Conservation (phyloP, 92 coral and sea anemone genomes). For the Epizoanthus rinbou region DNA sequence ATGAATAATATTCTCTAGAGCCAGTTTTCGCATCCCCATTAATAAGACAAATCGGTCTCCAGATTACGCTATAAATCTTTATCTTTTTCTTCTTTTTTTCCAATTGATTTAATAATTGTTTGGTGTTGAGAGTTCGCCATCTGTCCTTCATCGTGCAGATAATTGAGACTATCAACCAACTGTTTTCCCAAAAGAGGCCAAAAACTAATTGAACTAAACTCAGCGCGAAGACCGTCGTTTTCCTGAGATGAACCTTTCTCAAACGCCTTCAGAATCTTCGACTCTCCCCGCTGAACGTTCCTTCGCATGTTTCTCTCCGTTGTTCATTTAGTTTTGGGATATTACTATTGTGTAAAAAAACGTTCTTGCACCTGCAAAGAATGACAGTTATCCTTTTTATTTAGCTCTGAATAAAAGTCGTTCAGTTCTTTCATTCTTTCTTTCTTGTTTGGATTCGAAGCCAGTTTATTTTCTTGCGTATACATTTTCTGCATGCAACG, state of each 20-base stretch:
- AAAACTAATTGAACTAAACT: conserved; percentile 18
- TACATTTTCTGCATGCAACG: conserved; percentile 6
- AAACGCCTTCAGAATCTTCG: neutral
- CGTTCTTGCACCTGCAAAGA: neutral
- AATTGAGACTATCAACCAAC: conserved; percentile 15
- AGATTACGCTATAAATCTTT: conserved; percentile 15
- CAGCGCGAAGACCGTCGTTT: too few species aligned
- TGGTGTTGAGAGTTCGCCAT: conserved; percentile 31
- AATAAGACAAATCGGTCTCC: conserved; percentile 19
- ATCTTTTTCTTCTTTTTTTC: conserved; percentile 3
- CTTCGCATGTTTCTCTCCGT: conserved; percentile 23
- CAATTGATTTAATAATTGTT: conserved; percentile 23
- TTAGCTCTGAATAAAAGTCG: neutral
- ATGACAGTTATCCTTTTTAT: neutral
- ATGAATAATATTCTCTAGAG: neutral
- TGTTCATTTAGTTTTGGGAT: conserved; percentile 43
- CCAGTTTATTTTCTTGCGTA: neutral
- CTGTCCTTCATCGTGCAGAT: conserved; percentile 9
- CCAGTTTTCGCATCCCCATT: conserved; percentile 2
- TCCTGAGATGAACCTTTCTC: neutral
- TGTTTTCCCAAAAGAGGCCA: conserved; percentile 30
- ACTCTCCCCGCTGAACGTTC: conserved; percentile 28
- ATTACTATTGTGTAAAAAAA: conserved; percentile 2
- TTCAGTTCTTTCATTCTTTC: conserved; percentile 23
- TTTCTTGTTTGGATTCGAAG: conserved; percentile 13